These are phyloP conservation scores for Petrolisthes manimaculis DNA, from an alignment of 2,888 invertebrate species.

Conservation along the genomic window DNA sequence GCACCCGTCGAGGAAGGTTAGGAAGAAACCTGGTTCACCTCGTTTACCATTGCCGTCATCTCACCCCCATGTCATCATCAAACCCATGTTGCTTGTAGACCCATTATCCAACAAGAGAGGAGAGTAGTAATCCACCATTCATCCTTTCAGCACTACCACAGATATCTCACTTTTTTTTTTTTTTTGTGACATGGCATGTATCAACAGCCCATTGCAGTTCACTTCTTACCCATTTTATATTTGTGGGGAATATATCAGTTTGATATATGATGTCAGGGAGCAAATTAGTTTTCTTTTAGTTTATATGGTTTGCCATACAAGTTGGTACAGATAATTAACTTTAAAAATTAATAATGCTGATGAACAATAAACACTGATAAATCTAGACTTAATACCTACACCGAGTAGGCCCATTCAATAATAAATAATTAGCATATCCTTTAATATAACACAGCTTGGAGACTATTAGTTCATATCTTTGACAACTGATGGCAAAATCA, in stretches of 20 bases:
- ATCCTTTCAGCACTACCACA: background rate
- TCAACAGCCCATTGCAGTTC: background rate
- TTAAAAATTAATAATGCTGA: too few species aligned
- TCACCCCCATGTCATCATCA: constrained; percentile 40
- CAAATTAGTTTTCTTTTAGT: background rate
- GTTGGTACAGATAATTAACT: too few species aligned
- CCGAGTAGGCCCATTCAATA: too few species aligned
- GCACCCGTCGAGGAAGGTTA: constrained; percentile 31
- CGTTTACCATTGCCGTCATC: constrained; percentile 28
- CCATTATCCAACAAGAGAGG: background rate
- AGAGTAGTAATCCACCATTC: background rate
- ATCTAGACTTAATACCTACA: too few species aligned
- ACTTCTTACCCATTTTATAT: background rate
- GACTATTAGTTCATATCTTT: too few species aligned
- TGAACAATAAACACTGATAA: too few species aligned
- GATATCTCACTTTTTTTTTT: background rate
- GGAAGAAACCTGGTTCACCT: constrained; percentile 33
- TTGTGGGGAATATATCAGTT: background rate
- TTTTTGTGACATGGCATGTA: background rate
- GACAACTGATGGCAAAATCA: too few species aligned
- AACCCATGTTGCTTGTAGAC: constrained; percentile 46
- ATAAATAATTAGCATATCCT: too few species aligned
- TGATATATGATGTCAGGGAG: background rate
- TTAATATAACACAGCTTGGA: too few species aligned
- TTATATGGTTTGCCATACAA: too few species aligned